phyloP scores from a whole-genome alignment of 2,888 invertebrate genomes.

The Quadriops clusia region DNA sequence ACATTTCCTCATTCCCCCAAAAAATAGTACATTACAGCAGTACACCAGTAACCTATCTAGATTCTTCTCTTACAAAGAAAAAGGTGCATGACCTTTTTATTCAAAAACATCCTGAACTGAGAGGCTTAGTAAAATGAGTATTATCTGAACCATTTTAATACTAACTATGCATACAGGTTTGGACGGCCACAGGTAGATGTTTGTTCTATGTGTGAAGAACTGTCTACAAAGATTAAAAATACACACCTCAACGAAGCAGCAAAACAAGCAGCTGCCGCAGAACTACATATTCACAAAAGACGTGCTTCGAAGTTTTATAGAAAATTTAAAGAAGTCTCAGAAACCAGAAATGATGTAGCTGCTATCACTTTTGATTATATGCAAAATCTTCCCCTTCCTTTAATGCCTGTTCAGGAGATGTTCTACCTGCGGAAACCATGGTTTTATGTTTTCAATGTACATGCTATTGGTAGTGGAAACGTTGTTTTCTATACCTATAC shows the following conservation, averaged over 20 bases:
- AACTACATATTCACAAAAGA: constrained; percentile 15
- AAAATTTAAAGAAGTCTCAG: constrained; percentile 13
- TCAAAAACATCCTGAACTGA: constrained; percentile 16
- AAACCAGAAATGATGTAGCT: constrained; percentile 11
- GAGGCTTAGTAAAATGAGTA: constrained; percentile 17
- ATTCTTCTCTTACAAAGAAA: constrained; percentile 18
- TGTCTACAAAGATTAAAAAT: constrained; percentile 14
- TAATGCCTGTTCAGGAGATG: constrained; percentile 16
- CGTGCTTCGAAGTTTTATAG: constrained; percentile 17
- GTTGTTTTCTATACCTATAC: constrained; percentile 11
- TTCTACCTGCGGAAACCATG: constrained; percentile 17
- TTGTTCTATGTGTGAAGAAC: constrained; percentile 14
- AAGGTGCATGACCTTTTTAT: constrained; percentile 20
- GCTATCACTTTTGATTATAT: constrained; percentile 18
- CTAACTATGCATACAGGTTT: constrained; percentile 18
- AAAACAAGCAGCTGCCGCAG: constrained; percentile 15
- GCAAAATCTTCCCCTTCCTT: constrained; percentile 19
- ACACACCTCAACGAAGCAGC: constrained; percentile 13
- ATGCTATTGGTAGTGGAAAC: constrained; percentile 13
- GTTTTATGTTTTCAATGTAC: constrained; percentile 14
- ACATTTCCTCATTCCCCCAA: no score
- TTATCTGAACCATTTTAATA: constrained; percentile 18
- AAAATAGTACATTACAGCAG: no score
- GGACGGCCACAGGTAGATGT: constrained; percentile 18
- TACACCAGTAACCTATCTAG: constrained; percentile 13